Base-by-base conservation (phyloP, 2,888 invertebrate genomes). In the Nymphalis urticae region DNA sequence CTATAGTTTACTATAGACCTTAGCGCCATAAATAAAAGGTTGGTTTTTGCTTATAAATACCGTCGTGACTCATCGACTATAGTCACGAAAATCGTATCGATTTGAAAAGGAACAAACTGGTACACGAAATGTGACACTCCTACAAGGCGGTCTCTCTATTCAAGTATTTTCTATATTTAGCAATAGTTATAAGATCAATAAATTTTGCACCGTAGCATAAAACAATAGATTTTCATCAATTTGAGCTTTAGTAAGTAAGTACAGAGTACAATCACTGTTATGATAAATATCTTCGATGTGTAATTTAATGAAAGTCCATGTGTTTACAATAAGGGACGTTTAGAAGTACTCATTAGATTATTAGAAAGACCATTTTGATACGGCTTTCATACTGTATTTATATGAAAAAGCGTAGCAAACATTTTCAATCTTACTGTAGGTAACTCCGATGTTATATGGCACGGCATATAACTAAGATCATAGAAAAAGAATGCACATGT, bases 401-500 rank as follows among this genome's bases (percentile, higher is more conserved):
- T 77, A 74, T 75, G 56, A 63, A 62, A 69, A 65, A 62, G 36
- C 36, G 78, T 76, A 75, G 74, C 56, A 68, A 68, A 70, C 76
- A 72, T 80, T 32, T 75, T 74, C 75, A 73, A 71, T 66, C 69
- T 74, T 71, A 75, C 76, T 63, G 69, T 75, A 70, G 75, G 68
- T 83, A 84, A 84, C 80, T 81, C 82, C 82, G 83, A 77, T 82
- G 79, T 80, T 80, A 73, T 56, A 56, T 78, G 83, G 85, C 89
- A 89, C 89, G 77, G 79, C 78, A 78, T 75, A 75, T 73, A 73
- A 72, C 68, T 84, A 85, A 84, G 82, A 84, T 82, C 81, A 84
- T 86, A 85, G 82, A 83, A 82, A 74, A 82, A 86, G 80, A 86
- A 84, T 84, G 92, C 92, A 92, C 92, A 85, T 92, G 92, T 92